A percentile compares a stretch with the other conserved stretches of the same genome.
These are phyloP conservation scores for Sapajus apella DNA, from an alignment of 2,113 vertebrate species.

Conservation along the genomic window DNA sequence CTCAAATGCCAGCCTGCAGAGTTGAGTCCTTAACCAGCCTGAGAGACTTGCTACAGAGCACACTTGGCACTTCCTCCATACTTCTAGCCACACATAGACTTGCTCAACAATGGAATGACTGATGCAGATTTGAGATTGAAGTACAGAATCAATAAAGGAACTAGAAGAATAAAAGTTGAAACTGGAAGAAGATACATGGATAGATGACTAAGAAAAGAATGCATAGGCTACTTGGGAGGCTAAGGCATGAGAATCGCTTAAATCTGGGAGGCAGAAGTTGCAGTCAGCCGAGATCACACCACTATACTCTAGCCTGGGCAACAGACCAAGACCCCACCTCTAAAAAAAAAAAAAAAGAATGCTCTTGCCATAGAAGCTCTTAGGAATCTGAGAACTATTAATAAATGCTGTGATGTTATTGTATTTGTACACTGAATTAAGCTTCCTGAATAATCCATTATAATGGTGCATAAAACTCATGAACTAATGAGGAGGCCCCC, in stretches of 20 bases:
- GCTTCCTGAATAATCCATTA: background rate
- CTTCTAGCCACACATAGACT: background rate
- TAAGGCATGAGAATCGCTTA: no score
- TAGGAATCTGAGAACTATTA: background rate
- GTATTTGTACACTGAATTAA: background rate
- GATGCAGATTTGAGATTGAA: background rate
- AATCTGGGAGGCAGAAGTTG: no score
- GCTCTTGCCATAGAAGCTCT: background rate
- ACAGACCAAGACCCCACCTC: no score
- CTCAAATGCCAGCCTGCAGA: background rate
- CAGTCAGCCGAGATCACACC: no score
- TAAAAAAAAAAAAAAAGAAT: background rate
- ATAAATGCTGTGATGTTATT: background rate
- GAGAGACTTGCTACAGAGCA: background rate
- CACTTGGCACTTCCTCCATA: background rate
- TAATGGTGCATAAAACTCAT: background rate
- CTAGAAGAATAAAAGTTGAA: background rate
- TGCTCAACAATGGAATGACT: no score
- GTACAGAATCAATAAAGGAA: background rate
- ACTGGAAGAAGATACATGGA: background rate
- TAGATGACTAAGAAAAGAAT: background rate
- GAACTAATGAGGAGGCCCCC: no score
- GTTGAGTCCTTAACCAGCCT: accelerated
- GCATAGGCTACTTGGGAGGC: background rate
- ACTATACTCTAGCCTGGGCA: no score